Evolutionary conservation across 1,140 invertebrate species (phyloP).

Genomic region (Drosophila kikkawai): DNA sequence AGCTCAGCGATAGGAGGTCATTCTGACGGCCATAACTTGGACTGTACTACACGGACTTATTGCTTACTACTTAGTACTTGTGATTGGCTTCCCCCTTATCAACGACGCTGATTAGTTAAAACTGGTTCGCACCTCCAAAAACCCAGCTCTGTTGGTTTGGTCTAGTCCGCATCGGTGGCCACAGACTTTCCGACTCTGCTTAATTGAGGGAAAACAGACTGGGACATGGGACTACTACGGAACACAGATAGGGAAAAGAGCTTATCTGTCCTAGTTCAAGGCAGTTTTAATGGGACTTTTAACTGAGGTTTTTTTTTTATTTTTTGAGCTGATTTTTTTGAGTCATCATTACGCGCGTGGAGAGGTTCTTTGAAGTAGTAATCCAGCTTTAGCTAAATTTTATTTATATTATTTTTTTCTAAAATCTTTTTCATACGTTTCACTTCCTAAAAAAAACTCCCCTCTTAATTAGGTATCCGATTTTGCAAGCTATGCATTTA

Average conservation of each 20-base stretch:
- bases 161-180: constrained; percentile 47
- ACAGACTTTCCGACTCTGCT: constrained; percentile 23
- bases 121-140: constrained; percentile 71
- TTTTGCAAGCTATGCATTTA: constrained; percentile 50
- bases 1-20: constrained; percentile 27
- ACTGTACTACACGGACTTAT: constrained; percentile 23
- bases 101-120: constrained; percentile 62
- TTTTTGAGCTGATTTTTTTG: background rate
- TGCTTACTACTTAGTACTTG: constrained; percentile 8
- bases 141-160: constrained; percentile 66
- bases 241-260: constrained; percentile 5
- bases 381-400: background rate
- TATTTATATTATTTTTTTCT: background rate
- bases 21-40: constrained; percentile 19
- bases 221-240: constrained; percentile 1
- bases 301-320: background rate
- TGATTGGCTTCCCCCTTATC: constrained; percentile 52
- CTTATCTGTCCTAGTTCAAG: constrained; percentile 56
- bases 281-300: constrained; percentile 19
- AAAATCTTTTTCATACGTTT: no score
- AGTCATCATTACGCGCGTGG: constrained; percentile 16
- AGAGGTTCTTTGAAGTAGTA: background rate
- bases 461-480: constrained; percentile 7
- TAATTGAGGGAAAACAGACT: constrained; percentile 38
- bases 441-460: background rate